Conservation (phyloP, 92 coral and sea anemone genomes). For the Palythoa caribaeorum region DNA sequence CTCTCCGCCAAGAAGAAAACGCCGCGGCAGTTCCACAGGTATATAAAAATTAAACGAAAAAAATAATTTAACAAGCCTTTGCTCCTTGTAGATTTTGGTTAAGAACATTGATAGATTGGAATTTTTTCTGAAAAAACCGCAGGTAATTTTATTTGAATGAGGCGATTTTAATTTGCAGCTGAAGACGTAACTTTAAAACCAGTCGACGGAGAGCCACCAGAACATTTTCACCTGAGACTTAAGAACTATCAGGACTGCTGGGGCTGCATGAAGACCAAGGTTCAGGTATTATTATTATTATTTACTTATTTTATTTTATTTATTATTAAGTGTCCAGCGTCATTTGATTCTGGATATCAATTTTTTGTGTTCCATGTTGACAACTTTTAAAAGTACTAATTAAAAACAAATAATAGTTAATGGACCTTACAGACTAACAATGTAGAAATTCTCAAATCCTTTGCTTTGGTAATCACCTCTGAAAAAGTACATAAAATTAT, state of each 20-base stretch:
- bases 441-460: too few species aligned
- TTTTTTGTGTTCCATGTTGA: too few species aligned
- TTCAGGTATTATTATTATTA: neutral
- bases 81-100: neutral
- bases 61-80: neutral
- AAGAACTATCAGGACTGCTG: neutral
- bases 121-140: neutral
- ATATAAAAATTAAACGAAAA: neutral
- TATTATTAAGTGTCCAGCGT: too few species aligned
- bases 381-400: too few species aligned
- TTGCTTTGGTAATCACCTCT: too few species aligned
- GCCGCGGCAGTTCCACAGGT: neutral
- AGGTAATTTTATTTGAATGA: neutral
- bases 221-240: neutral
- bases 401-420: too few species aligned
- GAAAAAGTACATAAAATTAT: too few species aligned
- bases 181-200: neutral
- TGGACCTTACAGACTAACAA: too few species aligned
- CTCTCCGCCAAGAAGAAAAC: neutral
- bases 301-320: too few species aligned
- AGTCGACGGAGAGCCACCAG: neutral
- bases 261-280: neutral
- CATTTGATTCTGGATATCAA: too few species aligned
- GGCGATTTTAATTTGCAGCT: neutral
- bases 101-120: too few species aligned